Evolutionary conservation across 1,140 invertebrate genomes (phyloP), one percentile per base, ranked within the genome.

Genomic region (Polypedilum vanderplanki): DNA sequence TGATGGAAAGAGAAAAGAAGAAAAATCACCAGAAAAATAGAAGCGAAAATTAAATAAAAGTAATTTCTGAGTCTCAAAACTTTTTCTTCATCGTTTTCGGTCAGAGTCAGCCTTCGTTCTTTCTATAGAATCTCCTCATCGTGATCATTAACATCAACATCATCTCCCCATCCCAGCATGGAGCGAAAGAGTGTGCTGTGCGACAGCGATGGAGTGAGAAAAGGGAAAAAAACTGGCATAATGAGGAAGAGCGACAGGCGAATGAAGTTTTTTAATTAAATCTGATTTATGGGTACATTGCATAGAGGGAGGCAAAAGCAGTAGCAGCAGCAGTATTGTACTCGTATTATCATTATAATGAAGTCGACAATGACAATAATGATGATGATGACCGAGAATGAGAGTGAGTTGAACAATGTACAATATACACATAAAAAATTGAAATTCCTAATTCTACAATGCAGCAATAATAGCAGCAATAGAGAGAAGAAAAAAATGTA

Each of bases 231-330:
- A 46, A 46, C 9, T 46, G 41, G 41, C 41, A 46, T 46, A 46
- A 46, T 46, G 41, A 46, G 41, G 15, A 46, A 46, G 15, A 46
- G 41, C 9, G 15, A 46, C 41, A n/a, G 15, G 41, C 15, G 15
- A 46, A 46, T 46, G 41, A 46, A 67, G 64, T 67, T 67, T 67
- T 67, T 67, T 20, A 67, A 67, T 67, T 67, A 67, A 67, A 67
- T 67, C n/a, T 67, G n/a, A 67, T 67, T 67, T 67, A 67, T 67
- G n/a, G 64, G 64, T n/a, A n/a, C 15, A 17, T 20, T 46, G 9
- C 41, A 46, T 46, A 10, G 41, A 46, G 9, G 41, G 9, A 10
- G 9, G 9, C 41, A 46, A 10, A 15, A 46, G 41, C 41, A 10
- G 15, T 46, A 46, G 41, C 9, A 46, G 15, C 9, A 46, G 15